Conservation (phyloP, 2,797 vertebrate species). For the Molothrus aeneus region DNA sequence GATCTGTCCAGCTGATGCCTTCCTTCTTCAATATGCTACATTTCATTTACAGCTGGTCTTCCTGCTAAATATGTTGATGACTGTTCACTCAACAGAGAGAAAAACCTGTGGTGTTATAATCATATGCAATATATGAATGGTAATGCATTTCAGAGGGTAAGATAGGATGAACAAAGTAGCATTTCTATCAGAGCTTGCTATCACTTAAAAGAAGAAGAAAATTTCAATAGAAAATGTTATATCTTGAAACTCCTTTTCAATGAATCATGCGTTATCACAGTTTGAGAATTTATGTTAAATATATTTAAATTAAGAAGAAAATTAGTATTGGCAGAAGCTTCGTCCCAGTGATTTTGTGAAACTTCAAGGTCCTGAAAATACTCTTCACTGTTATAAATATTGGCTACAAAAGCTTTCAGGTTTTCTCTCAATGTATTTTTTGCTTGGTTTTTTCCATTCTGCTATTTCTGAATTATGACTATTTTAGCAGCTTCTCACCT, state of each 20-base stretch:
- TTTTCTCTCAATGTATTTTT: background rate
- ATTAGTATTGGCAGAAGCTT: background rate
- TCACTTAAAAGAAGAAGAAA: background rate
- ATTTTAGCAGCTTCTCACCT: background rate
- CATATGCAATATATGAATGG: background rate
- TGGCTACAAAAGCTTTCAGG: background rate
- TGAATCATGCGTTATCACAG: background rate
- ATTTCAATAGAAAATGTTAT: background rate
- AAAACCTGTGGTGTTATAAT: background rate
- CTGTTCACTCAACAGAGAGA: background rate
- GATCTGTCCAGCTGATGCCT: background rate
- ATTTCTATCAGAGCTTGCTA: background rate
- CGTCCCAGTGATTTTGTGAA: background rate
- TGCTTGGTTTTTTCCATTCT: background rate
- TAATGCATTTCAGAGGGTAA: background rate
- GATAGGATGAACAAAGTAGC: background rate
- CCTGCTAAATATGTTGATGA: background rate
- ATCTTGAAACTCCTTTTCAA: background rate
- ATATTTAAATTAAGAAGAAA: background rate
- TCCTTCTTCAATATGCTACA: background rate
- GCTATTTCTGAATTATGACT: background rate
- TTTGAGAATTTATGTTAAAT: background rate
- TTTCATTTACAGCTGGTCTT: background rate
- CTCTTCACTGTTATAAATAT: background rate
- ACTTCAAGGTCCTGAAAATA: background rate